A percentile compares a stretch with the other conserved stretches of the same genome.
Conservation (phyloP, 2,113 vertebrate genomes). For the Prolemur simus region DNA sequence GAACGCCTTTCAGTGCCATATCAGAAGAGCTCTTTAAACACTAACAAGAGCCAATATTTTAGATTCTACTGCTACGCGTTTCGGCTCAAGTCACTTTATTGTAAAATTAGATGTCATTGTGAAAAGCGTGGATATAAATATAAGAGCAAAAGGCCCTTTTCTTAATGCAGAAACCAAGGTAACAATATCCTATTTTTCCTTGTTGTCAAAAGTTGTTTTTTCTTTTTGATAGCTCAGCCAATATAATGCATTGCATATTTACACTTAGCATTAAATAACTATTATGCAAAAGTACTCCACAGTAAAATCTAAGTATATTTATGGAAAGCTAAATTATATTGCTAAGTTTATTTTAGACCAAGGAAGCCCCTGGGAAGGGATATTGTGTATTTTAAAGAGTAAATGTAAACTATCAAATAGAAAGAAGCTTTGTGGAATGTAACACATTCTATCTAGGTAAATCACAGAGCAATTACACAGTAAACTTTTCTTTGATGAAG, state of each 20-base stretch:
- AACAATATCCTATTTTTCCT: conserved; percentile 81
- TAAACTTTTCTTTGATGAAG: conserved; percentile 89
- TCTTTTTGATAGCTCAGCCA: conserved; percentile 73
- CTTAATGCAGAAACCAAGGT: conserved; percentile 79
- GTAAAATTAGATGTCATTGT: conserved; percentile 86
- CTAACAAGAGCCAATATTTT: conserved; percentile 85
- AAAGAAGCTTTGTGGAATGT: conserved; percentile 76
- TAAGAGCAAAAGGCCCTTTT: conserved; percentile 81
- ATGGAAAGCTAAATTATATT: conserved; percentile 86
- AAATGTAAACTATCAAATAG: conserved; percentile 83
- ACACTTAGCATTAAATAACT: conserved; percentile 83
- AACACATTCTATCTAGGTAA: conserved; percentile 83
- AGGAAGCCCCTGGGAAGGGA: conserved; percentile 80
- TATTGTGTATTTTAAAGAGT: conserved; percentile 85
- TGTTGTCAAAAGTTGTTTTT: conserved; percentile 65
- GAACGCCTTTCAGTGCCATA: conserved; percentile 78
- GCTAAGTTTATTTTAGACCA: conserved; percentile 83
- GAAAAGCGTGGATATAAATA: conserved; percentile 85
- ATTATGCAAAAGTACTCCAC: conserved; percentile 80
- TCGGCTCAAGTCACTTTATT: conserved; percentile 83
- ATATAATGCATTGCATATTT: conserved; percentile 80
- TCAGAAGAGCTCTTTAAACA: conserved; percentile 83
- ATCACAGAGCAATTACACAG: conserved; percentile 87
- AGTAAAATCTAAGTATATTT: conserved; percentile 83
- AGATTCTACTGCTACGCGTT: conserved; percentile 78